phyloP scores from a whole-genome alignment of 2,797 vertebrate species.

The Lutjanus campechanus region DNA sequence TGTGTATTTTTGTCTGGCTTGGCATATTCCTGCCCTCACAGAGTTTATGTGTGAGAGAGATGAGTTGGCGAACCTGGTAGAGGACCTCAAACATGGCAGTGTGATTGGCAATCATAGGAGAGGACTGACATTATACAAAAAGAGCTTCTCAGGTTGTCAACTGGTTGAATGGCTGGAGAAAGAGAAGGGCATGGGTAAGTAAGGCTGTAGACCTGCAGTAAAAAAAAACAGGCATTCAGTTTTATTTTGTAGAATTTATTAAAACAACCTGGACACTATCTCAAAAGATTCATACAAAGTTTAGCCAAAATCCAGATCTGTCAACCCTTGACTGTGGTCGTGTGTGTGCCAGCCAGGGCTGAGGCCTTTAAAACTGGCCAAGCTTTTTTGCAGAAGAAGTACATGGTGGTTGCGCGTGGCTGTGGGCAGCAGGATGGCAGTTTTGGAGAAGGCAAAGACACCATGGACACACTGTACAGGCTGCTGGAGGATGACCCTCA shows the following conservation, averaged over 20 bases:
- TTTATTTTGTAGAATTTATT: background rate
- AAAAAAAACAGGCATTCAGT: constrained; percentile 2
- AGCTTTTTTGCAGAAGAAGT: constrained; percentile 80
- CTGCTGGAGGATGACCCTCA: constrained; percentile 82
- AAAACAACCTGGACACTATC: background rate
- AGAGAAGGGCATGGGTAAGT: constrained; percentile 80
- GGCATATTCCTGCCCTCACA: constrained; percentile 48
- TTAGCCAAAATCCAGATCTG: constrained; percentile 3
- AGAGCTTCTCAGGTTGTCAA: constrained; percentile 80
- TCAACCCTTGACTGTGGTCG: constrained; percentile 45
- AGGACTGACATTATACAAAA: constrained; percentile 79
- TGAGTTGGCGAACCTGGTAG: constrained; percentile 78
- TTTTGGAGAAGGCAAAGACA: constrained; percentile 73
- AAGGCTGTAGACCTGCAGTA: constrained; percentile 30
- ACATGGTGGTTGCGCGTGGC: constrained; percentile 74
- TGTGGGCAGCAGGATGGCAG: constrained; percentile 61
- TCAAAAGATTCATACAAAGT: constrained; percentile 3
- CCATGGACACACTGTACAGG: constrained; percentile 76
- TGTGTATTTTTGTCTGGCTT: constrained; percentile 50
- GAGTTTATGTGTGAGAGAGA: constrained; percentile 82
- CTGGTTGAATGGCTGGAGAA: constrained; percentile 81
- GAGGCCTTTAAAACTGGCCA: constrained; percentile 69
- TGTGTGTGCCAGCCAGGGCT: constrained; percentile 70
- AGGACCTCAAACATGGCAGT: constrained; percentile 75
- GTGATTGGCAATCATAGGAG: constrained; percentile 79